These are phyloP conservation scores for Glaucidium brasilianum DNA, from an alignment of 2,113 vertebrate species.

Conservation along the genomic window DNA sequence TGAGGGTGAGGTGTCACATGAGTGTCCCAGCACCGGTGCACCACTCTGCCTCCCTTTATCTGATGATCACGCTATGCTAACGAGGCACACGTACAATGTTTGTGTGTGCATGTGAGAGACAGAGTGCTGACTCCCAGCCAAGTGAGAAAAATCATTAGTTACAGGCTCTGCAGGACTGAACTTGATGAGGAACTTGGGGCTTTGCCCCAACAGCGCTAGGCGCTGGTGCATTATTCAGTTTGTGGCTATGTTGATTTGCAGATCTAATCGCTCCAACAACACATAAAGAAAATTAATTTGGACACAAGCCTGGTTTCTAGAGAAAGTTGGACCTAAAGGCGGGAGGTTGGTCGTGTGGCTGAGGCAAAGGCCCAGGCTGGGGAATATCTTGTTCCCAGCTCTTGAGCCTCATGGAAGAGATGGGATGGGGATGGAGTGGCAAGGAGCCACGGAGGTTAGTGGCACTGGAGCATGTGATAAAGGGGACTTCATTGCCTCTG, in stretches of 20 bases:
- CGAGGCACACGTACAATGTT: constrained; percentile 59
- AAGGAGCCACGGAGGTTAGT: neutral
- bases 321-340: constrained; percentile 68
- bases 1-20: fast-evolving
- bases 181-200: constrained; percentile 45
- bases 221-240: constrained; percentile 54
- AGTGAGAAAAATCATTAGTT: constrained; percentile 67
- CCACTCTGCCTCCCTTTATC: neutral
- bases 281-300: constrained; percentile 65
- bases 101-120: constrained; percentile 58
- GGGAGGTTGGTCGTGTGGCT: constrained; percentile 49
- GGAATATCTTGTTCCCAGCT: neutral
- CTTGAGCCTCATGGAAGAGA: neutral
- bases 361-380: neutral
- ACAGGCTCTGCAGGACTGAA: constrained; percentile 64
- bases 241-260: constrained; percentile 65
- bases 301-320: constrained; percentile 59
- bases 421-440: neutral
- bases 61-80: constrained; percentile 28
- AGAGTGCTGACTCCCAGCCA: constrained; percentile 18
- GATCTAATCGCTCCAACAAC: constrained; percentile 65
- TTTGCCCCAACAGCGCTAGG: constrained; percentile 34
- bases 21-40: neutral
- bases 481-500: neutral
- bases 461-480: neutral